These are phyloP conservation scores for Thaleichthys pacificus DNA, from an alignment of 2,797 vertebrate genomes.

Conservation along the genomic window DNA sequence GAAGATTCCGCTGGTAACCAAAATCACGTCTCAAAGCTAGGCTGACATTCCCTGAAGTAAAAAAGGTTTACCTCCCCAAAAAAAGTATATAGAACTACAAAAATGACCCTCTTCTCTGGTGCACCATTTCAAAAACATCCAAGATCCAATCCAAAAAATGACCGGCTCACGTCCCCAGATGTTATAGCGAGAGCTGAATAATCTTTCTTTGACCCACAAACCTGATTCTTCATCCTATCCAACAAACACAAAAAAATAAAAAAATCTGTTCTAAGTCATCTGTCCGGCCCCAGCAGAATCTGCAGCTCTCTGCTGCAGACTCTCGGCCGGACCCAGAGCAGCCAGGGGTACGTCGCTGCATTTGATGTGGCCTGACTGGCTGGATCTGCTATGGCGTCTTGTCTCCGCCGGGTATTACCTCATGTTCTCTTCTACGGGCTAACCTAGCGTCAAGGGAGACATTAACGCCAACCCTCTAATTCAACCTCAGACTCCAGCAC, in stretches of 20 bases:
- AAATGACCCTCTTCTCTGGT: not conserved
- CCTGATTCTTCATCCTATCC: conserved; percentile 17
- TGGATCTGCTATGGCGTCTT: conserved; percentile 42
- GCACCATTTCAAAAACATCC: not conserved
- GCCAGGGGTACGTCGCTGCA: conserved; percentile 5
- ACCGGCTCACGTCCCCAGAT: not conserved
- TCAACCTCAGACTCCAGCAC: not conserved
- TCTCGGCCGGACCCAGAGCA: no score
- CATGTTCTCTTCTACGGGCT: conserved; percentile 45
- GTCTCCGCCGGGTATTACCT: conserved; percentile 54
- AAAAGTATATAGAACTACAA: conserved; percentile 11
- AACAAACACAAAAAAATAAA: conserved; percentile 40
- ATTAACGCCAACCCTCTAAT: conserved; percentile 6
- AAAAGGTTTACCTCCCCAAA: not conserved
- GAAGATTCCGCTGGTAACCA: conserved; percentile 28
- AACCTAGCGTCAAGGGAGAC: conserved; percentile 34
- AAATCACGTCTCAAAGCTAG: conserved; percentile 40
- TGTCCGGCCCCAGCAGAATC: conserved; percentile 44
- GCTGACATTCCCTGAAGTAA: conserved; percentile 36
- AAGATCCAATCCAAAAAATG: not conserved
- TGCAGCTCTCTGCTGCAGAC: conserved; percentile 40
- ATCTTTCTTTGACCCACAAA: conserved; percentile 13
- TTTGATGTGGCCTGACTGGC: conserved; percentile 26
- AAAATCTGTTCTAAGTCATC: conserved; percentile 18
- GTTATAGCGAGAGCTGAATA: not conserved